Evolutionary conservation across 2,113 vertebrate species (phyloP), one percentile per base, ranked within the genome.

Genomic region (Podiceps cristatus): DNA sequence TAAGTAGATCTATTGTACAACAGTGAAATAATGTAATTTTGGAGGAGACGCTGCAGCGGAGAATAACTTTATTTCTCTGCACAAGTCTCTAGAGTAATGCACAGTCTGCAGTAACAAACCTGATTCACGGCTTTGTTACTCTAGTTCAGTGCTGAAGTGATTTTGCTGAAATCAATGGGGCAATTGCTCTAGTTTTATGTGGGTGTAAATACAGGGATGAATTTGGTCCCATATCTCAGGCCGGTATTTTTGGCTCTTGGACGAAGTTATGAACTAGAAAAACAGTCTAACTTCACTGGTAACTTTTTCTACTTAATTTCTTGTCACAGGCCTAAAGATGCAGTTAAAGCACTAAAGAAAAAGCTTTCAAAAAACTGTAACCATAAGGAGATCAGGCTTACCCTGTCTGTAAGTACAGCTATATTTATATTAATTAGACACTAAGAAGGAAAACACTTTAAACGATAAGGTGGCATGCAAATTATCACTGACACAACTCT

Each of bases 291-390:
- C 62, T 75, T 77, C 63, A 23, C 53, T 68, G 35, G 28, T 95
- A 76, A 85, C 68, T 94, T 85, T 76, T 80, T 75, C 50, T 96
- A 13, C 86, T 47, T 96, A 10, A 74, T 90, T 91, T 94, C 64
- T 96, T 94, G 79, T 88, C 31, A 7, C 87, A 99, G 98, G 83
- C 98, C 98, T 90, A 98, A 98, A 97, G 98, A 99, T 91, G 98
- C 98, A 59, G 96, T 98, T 52, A 98, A 98, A 97, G 98, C 98
- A 10, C 90, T 99, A 58, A 98, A 98, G 95, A 99, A 98, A 96
- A 98, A 97, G 44, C 98, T 99, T 80, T 97, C 97, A 53, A 98
- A 98, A 98, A 98, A 99, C 94, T 98, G 98, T 91, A 99, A 98
- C 95, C 98, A 98, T 88, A 98, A 98, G 92, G 98, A 99, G 97